Evolutionary conservation across 2,113 vertebrate genomes (phyloP).

Genomic region (Scytalopus superciliaris): DNA sequence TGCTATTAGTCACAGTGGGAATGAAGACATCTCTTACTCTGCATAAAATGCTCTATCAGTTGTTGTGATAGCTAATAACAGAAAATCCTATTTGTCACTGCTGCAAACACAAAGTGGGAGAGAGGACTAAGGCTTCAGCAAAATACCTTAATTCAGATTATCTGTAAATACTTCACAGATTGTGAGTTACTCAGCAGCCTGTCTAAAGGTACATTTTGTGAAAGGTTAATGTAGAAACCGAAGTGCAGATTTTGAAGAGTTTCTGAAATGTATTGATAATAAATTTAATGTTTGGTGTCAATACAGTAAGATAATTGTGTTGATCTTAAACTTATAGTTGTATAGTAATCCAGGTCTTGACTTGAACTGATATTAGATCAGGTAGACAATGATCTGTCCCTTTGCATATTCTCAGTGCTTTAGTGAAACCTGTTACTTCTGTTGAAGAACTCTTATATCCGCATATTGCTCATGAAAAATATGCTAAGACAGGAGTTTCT

Average conservation of each 20-base stretch:
- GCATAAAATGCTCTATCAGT: background rate
- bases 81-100: background rate
- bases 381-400: background rate
- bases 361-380: background rate
- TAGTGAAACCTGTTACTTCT: background rate
- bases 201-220: background rate
- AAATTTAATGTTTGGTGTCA: background rate
- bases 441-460: background rate
- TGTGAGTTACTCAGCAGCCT: fast-evolving
- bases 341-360: background rate
- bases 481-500: background rate
- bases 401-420: slow-evolving; percentile 23
- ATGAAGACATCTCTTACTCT: background rate
- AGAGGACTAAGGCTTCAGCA: background rate
- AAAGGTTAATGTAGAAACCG: background rate
- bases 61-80: background rate
- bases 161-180: background rate
- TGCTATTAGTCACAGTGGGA: background rate
- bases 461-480: background rate
- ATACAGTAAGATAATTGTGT: background rate
- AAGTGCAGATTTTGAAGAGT: background rate
- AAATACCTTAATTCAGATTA: background rate
- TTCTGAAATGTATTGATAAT: background rate
- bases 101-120: background rate
- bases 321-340: background rate